Percentiles rank a stretch among this genome's conserved stretches.
phyloP scores from a whole-genome alignment of 2,113 vertebrate genomes.

The Myrmophylax atrothorax region DNA sequence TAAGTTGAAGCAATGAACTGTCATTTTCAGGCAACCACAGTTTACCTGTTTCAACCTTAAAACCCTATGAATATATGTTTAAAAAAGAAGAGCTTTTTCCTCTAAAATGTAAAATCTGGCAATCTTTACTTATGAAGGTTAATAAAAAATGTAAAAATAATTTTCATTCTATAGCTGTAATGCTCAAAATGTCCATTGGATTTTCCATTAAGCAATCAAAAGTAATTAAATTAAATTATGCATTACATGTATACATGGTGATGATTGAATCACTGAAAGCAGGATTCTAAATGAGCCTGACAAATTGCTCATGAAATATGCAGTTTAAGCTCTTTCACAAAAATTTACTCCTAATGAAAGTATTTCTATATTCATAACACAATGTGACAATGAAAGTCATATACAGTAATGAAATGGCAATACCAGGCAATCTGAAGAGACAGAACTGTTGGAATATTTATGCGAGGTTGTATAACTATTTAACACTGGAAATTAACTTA shows the following conservation, averaged over 20 bases:
- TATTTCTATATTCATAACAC: slow-evolving; percentile 14
- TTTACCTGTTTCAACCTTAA: not conserved
- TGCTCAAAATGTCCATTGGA: not conserved
- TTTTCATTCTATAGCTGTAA: not conserved
- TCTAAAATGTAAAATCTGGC: not conserved
- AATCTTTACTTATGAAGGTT: not conserved
- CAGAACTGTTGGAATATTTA: not conserved
- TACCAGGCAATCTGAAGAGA: not conserved
- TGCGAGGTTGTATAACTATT: not conserved
- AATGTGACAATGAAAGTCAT: not conserved
- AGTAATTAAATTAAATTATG: slow-evolving; percentile 41
- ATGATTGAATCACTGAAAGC: not conserved
- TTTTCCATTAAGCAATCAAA: slow-evolving; percentile 29
- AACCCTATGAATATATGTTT: not conserved
- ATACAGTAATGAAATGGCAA: not conserved
- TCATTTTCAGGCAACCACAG: not conserved
- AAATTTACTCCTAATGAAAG: slow-evolving; percentile 29
- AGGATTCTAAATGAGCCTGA: not conserved
- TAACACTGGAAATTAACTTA: not conserved
- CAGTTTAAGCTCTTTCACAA: slow-evolving; percentile 17
- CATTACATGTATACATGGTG: not conserved
- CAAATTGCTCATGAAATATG: slow-evolving; percentile 33
- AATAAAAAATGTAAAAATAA: slow-evolving; percentile 8
- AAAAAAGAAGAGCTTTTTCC: not conserved
- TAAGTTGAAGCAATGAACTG: not conserved